A percentile compares a stretch with the other conserved stretches of the same genome.
phyloP scores from a whole-genome alignment of 2,888 invertebrate species.

The Drosophila villosipedis region DNA sequence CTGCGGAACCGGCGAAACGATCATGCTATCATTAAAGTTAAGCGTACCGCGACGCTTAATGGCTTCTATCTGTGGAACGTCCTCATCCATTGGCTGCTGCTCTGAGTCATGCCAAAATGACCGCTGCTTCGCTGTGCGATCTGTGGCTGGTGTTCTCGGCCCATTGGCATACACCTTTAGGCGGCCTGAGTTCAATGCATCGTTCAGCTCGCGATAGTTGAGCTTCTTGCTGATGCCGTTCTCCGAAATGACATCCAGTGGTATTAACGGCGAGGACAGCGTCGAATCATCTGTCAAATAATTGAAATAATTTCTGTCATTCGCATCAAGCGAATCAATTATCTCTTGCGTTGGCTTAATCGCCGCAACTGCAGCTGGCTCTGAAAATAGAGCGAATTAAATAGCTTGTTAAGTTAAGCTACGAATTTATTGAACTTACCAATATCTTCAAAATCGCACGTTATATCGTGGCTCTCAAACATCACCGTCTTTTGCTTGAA shows the following conservation, averaged over 20 bases:
- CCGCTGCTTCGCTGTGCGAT: constrained; percentile 30
- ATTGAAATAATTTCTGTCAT: constrained; percentile 25
- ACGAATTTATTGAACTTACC: constrained; percentile 26
- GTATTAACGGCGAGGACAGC: constrained; percentile 60
- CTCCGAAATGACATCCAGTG: constrained; percentile 59
- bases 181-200: constrained; percentile 73
- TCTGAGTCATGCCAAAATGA: constrained; percentile 35
- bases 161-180: constrained; percentile 69
- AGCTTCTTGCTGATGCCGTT: constrained; percentile 54
- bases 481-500: constrained; percentile 30
- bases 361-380: constrained; percentile 7
- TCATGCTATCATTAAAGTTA: constrained; percentile 59
- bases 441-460: constrained; percentile 41
- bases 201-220: constrained; percentile 73
- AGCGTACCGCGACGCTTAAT: constrained; percentile 51
- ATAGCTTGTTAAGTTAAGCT: background rate
- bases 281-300: constrained; percentile 39
- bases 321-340: constrained; percentile 21
- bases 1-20: constrained; percentile 45
- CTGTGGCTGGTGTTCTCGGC: constrained; percentile 56
- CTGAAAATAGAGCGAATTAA: constrained; percentile 17
- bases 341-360: background rate
- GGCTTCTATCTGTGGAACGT: background rate
- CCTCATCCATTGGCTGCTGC: constrained; percentile 17
- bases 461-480: constrained; percentile 39